Base-by-base conservation (phyloP, 2,888 invertebrate genomes). In the Galerucella nymphaeae region DNA sequence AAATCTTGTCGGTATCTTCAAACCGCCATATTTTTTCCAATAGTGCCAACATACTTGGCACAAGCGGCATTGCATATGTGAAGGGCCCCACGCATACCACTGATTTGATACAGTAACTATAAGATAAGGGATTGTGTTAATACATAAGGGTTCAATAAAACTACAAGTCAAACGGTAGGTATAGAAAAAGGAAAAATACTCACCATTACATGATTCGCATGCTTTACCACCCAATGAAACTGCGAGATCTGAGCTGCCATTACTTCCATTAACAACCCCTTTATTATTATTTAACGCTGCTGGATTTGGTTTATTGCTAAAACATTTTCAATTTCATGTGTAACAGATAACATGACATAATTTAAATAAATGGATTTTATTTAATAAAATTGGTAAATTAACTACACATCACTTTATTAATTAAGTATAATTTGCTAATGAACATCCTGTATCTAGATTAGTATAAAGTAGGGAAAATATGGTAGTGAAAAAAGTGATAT, bases 1-100 rank as follows among this genome's bases (percentile, higher is more conserved):
- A 78, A 88, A 87, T 78, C 89, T 88, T 53, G 90, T 90, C n/a
- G 90, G 88, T 80, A 93, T 92, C 89, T 97, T 97, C 66, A 99
- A 91, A 75, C 98, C 99, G 72, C 98, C 99, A 87, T 97, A 98
- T 87, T 97, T 97, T 87, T 98, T 99, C 98, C 99, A 99, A 86
- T 98, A 98, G 76, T 91, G 91, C 98, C 98, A 99, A 87, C 99
- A 99, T 16, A 90, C 88, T 82, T 94, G 94, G 87, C 99, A 99
- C 75, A 99, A 89, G 81, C 98, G 93, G 88, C 96, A 95, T 85
- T 96, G 95, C 90, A 96, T 91, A 86, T 97, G 95, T 77, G 95
- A 91, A 66, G 96, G 96, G 68, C 96, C 98, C 96, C 98, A 99
- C 62, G 96, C 91, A 87, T 97, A 98, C 99, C 99, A 99, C 89